Conservation (phyloP, 1,140 invertebrate species). For the Cotesia vestalis region DNA sequence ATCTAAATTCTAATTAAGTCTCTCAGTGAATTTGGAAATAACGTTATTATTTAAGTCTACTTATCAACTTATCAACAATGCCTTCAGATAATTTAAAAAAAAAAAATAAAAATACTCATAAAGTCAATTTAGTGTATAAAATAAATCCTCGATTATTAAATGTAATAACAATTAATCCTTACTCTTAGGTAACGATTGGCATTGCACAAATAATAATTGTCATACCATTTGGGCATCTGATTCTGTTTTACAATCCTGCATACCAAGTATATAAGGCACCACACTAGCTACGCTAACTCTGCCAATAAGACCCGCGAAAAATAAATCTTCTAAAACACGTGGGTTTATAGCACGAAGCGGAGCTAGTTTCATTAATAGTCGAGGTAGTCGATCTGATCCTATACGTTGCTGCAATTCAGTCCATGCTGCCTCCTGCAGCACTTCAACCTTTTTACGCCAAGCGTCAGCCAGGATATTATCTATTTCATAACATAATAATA, state of each 20-base stretch:
- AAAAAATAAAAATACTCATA: neutral
- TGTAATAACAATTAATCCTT: constrained; percentile 15
- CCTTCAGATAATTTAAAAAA: neutral
- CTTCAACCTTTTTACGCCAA: constrained; percentile 69
- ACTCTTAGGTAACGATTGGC: constrained; percentile 37
- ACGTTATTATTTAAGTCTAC: neutral
- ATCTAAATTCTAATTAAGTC: constrained; percentile 22
- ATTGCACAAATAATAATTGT: constrained; percentile 52
- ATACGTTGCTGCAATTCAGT: constrained; percentile 74
- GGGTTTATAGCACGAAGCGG: constrained; percentile 81
- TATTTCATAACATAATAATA: constrained; percentile 29
- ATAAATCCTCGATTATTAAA: constrained; percentile 20
- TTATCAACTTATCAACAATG: neutral
- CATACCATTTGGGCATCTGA: constrained; percentile 61
- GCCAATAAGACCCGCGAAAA: constrained; percentile 92
- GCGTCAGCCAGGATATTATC: constrained; percentile 60
- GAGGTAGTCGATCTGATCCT: constrained; percentile 71
- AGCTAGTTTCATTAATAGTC: constrained; percentile 78
- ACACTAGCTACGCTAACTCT: constrained; percentile 91
- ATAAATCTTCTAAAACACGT: constrained; percentile 87
- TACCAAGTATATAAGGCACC: constrained; percentile 89
- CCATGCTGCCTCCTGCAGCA: constrained; percentile 78
- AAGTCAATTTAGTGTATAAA: neutral
- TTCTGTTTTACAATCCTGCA: constrained; percentile 69
- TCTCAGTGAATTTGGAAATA: constrained; percentile 12